phyloP scores from a whole-genome alignment of 2,888 invertebrate genomes.

The Leptinotarsa peninsularis region DNA sequence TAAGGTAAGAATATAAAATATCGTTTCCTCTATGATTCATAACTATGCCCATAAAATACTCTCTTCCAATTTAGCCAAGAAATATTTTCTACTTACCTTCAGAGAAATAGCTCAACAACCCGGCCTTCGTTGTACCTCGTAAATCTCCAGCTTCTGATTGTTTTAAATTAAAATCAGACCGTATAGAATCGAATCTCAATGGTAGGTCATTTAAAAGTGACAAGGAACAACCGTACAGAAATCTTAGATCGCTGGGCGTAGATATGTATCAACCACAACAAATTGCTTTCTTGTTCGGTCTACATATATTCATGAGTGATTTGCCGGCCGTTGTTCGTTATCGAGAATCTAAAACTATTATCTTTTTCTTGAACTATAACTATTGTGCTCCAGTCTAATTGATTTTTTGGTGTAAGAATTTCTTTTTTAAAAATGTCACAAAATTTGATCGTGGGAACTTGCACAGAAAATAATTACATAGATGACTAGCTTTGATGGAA shows the following conservation, averaged over 20 bases:
- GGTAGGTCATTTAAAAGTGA: conserved; percentile 31
- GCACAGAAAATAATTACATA: no score
- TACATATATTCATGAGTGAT: conserved; percentile 56
- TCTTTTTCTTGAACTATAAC: conserved; percentile 24
- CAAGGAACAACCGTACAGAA: conserved; percentile 28
- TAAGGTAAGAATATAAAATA: background rate
- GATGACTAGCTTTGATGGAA: no score
- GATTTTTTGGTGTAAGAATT: background rate
- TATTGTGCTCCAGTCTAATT: background rate
- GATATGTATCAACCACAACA: conserved; percentile 58
- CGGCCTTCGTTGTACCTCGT: conserved; percentile 17
- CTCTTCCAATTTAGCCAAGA: conserved; percentile 5
- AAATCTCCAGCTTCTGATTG: conserved; percentile 25
- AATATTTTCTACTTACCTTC: conserved; percentile 16
- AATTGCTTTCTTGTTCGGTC: conserved; percentile 57
- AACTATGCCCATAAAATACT: conserved; percentile 8
- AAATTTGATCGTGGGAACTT: no score
- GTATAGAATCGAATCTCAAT: conserved; percentile 28
- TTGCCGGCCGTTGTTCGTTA: conserved; percentile 45
- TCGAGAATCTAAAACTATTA: conserved; percentile 48
- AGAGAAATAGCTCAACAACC: conserved; percentile 11
- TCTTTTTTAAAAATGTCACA: no score
- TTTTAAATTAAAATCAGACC: conserved; percentile 23
- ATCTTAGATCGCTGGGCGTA: conserved; percentile 39
- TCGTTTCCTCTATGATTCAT: conserved; percentile 5